Conservation (phyloP, 2,888 invertebrate genomes). For the Azorinus chamasolen region DNA sequence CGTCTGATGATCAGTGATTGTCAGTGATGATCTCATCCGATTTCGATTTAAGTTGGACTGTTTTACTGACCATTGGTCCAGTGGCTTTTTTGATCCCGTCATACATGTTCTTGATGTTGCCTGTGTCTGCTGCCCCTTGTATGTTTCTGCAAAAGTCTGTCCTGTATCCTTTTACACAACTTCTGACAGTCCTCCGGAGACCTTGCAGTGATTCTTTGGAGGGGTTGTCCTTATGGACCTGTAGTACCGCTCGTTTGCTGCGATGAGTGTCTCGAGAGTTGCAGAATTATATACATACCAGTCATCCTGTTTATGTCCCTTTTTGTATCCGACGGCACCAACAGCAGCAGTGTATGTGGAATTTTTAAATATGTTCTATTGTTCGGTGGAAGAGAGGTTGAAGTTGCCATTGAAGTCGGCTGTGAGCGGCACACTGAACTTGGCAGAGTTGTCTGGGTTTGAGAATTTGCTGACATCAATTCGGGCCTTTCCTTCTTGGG, state of each 20-base stretch:
- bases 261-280: not conserved
- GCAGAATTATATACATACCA: not conserved
- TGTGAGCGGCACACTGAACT: no score
- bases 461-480: not conserved
- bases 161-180: no score
- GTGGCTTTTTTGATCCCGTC: conserved; percentile 4
- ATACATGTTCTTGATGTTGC: not conserved
- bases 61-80: not conserved
- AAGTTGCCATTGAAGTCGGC: no score
- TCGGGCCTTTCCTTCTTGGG: not conserved
- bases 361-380: not conserved
- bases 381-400: not conserved
- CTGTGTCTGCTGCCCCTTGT: no score
- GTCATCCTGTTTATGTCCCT: not conserved
- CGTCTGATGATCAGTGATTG: no score
- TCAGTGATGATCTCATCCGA: no score
- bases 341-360: not conserved
- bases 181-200: not conserved
- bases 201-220: not conserved
- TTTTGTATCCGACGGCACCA: no score
- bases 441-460: not conserved
- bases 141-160: no score
- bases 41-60: not conserved
- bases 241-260: not conserved
- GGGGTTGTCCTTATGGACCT: not conserved